Evolutionary conservation across 2,888 invertebrate genomes (phyloP).

Genomic region (Nephrotoma flavescens): DNA sequence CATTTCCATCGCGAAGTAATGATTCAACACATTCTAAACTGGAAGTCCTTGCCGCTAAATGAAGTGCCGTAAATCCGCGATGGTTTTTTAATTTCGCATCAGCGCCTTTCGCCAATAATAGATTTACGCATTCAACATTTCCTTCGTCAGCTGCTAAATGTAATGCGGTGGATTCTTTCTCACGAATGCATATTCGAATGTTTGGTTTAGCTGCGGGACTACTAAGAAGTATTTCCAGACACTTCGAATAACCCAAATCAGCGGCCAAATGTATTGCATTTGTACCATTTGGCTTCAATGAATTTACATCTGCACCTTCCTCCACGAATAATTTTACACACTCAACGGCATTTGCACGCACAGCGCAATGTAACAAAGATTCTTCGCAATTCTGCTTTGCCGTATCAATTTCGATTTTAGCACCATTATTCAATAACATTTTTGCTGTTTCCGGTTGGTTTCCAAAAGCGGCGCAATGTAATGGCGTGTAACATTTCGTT

Average conservation of each 20-base stretch:
- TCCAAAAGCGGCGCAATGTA: constrained; percentile 83
- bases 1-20: constrained; percentile 54
- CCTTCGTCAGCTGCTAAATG: constrained; percentile 84
- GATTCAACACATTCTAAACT: constrained; percentile 69
- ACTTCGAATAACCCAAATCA: constrained; percentile 62
- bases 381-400: constrained; percentile 55
- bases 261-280: constrained; percentile 71
- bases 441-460: constrained; percentile 68
- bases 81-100: constrained; percentile 60
- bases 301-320: constrained; percentile 61
- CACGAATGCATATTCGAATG: constrained; percentile 49
- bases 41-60: constrained; percentile 67
- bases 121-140: constrained; percentile 63
- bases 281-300: constrained; percentile 57
- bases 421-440: constrained; percentile 57
- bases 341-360: constrained; percentile 68
- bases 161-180: constrained; percentile 61
- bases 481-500: constrained; percentile 59
- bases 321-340: constrained; percentile 61
- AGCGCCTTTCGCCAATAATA: constrained; percentile 58
- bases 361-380: constrained; percentile 70
- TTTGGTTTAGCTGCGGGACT: constrained; percentile 57
- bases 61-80: constrained; percentile 71
- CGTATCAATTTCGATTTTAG: constrained; percentile 51
- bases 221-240: constrained; percentile 57